These are phyloP conservation scores for Dyspetes luteomarginatus DNA, from an alignment of 2,888 invertebrate species.

Conservation along the genomic window DNA sequence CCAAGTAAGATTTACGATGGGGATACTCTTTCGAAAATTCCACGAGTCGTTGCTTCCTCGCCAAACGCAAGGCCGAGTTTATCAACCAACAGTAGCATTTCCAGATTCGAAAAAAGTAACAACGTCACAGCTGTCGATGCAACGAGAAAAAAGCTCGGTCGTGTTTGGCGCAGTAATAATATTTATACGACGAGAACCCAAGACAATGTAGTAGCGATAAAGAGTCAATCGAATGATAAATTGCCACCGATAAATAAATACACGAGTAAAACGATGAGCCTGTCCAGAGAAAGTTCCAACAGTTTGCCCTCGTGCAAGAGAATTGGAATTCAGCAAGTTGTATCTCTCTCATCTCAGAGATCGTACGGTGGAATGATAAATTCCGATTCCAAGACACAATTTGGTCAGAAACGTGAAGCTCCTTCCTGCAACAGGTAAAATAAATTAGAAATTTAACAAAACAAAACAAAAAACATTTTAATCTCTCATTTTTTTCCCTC, in stretches of 20 bases:
- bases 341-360: constrained; percentile 31
- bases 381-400: constrained; percentile 28
- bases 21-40: constrained; percentile 61
- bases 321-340: constrained; percentile 11
- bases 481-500: background rate
- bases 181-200: constrained; percentile 49
- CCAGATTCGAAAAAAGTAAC: constrained; percentile 65
- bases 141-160: constrained; percentile 47
- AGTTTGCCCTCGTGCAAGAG: constrained; percentile 21
- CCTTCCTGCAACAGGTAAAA: constrained; percentile 56
- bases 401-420: constrained; percentile 41
- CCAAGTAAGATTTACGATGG: constrained; percentile 53
- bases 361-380: constrained; percentile 13
- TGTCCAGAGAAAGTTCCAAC: constrained; percentile 60
- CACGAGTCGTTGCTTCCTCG: constrained; percentile 67
- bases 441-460: background rate
- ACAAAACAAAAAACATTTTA: background rate
- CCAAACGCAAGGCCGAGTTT: constrained; percentile 64
- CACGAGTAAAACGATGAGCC: constrained; percentile 26
- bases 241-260: constrained; percentile 60
- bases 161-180: constrained; percentile 56
- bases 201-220: constrained; percentile 30
- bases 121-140: constrained; percentile 43
- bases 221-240: constrained; percentile 55
- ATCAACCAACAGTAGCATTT: constrained; percentile 50